A percentile compares a stretch with the other conserved stretches of the same genome.
Conservation (phyloP, 2,888 invertebrate species). For the Sipunculus nudus region DNA sequence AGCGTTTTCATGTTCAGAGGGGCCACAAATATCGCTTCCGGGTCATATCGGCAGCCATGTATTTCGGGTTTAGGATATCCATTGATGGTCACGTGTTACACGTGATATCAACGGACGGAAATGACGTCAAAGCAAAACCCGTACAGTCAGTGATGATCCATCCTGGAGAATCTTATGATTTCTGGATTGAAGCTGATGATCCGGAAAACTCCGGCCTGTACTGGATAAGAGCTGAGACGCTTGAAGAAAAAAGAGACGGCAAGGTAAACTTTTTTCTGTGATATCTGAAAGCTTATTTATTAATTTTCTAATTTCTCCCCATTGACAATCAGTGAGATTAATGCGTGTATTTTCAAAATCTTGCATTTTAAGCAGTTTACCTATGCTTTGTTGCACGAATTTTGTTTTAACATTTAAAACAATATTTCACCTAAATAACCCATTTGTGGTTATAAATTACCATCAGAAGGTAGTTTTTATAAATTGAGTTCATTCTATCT, state of each 20-base stretch:
- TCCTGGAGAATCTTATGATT: slow-evolving; percentile 50
- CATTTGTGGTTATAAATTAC: no score
- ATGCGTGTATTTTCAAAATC: no score
- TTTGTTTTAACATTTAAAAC: no score
- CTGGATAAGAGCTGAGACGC: slow-evolving; percentile 14
- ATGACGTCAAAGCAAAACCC: slow-evolving; percentile 38
- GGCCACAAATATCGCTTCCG: slow-evolving; percentile 53
- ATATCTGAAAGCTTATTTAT: no score
- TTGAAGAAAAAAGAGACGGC: not conserved
- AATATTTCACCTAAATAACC: no score
- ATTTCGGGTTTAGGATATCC: slow-evolving; percentile 48
- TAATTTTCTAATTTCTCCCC: no score
- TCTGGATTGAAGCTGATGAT: slow-evolving; percentile 36
- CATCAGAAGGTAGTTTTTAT: no score
- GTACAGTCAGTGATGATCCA: slow-evolving; percentile 48
- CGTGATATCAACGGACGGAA: slow-evolving; percentile 53
- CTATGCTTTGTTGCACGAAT: no score
- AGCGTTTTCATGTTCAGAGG: slow-evolving; percentile 45
- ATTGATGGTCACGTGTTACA: slow-evolving; percentile 52
- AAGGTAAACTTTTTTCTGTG: no score
- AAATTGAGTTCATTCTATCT: no score
- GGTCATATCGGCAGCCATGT: slow-evolving; percentile 48
- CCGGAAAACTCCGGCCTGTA: not conserved
- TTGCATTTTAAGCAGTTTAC: no score
- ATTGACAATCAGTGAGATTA: no score